phyloP scores from a whole-genome alignment of 2,888 invertebrate species.

The Malachius bipustulatus region DNA sequence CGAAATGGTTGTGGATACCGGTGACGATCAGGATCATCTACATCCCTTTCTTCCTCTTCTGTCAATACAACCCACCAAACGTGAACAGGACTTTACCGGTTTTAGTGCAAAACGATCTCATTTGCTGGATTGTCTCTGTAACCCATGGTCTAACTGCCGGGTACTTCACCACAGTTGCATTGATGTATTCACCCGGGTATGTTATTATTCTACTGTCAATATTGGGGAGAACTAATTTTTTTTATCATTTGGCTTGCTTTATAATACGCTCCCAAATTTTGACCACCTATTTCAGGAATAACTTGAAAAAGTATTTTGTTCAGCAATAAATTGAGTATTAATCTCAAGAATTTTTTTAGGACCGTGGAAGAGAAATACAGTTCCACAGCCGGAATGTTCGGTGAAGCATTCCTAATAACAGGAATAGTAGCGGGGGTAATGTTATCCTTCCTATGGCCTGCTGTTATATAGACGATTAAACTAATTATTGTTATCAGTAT shows the following conservation, averaged over 20 bases:
- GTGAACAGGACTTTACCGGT: constrained; percentile 55
- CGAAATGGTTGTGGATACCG: constrained; percentile 47
- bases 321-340: neutral
- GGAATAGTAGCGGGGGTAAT: constrained; percentile 79
- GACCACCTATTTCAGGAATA: too few relatives aligned
- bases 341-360: constrained; percentile 41
- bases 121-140: constrained; percentile 62
- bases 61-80: constrained; percentile 66
- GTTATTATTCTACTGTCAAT: too few relatives aligned
- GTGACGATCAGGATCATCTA: constrained; percentile 60
- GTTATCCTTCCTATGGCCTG: constrained; percentile 60
- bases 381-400: constrained; percentile 92
- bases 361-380: constrained; percentile 73
- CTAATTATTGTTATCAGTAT: too few relatives aligned
- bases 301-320: too few relatives aligned
- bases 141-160: constrained; percentile 81
- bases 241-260: too few relatives aligned
- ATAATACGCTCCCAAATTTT: too few relatives aligned
- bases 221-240: too few relatives aligned
- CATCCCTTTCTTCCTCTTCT: constrained; percentile 82
- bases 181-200: constrained; percentile 89
- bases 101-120: constrained; percentile 66
- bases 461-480: too few relatives aligned
- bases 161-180: constrained; percentile 80
- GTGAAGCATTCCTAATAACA: constrained; percentile 80